These are phyloP conservation scores for Drosophila pseudoananassae DNA, from an alignment of 1,140 invertebrate species.

Conservation along the genomic window DNA sequence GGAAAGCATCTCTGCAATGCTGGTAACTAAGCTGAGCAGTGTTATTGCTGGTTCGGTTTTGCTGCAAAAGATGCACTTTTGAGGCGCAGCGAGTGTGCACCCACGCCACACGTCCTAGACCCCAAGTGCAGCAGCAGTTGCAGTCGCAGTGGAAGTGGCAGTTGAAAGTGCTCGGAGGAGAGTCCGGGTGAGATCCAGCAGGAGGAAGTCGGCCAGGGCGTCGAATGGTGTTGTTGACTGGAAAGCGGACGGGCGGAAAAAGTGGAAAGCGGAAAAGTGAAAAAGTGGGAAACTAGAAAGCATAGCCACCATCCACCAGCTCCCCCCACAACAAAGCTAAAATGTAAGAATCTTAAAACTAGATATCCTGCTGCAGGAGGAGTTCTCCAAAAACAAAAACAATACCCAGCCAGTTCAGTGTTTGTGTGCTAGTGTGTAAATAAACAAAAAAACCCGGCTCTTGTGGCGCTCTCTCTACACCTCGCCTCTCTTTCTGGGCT, in stretches of 20 bases:
- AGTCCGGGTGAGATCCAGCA: constrained; percentile 13
- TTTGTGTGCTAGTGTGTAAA: constrained; percentile 32
- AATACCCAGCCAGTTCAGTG: background rate
- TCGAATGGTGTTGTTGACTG: constrained; percentile 9
- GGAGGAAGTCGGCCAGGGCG: constrained; percentile 17
- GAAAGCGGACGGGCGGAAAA: constrained; percentile 3
- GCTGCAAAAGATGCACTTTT: constrained; percentile 51
- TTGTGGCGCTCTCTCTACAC: constrained; percentile 8
- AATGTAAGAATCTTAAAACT: constrained; percentile 11
- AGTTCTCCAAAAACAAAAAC: constrained; percentile 21
- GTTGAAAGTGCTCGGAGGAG: constrained; percentile 31
- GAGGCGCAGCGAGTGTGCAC: constrained; percentile 33
- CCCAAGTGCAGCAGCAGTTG: constrained; percentile 20
- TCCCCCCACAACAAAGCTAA: background rate
- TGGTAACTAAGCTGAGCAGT: constrained; percentile 19
- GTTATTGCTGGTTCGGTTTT: constrained; percentile 29
- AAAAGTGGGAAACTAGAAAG: constrained; percentile 22
- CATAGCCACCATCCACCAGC: background rate
- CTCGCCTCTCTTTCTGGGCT: background rate
- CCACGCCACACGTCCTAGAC: constrained; percentile 32
- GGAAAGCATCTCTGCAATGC: constrained; percentile 22
- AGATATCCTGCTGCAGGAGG: background rate
- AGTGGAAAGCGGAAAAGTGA: constrained; percentile 17
- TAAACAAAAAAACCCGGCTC: constrained; percentile 42
- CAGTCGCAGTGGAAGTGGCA: constrained; percentile 25